Conservation (phyloP, 2,888 invertebrate species). For the Drosophila setosimentum region DNA sequence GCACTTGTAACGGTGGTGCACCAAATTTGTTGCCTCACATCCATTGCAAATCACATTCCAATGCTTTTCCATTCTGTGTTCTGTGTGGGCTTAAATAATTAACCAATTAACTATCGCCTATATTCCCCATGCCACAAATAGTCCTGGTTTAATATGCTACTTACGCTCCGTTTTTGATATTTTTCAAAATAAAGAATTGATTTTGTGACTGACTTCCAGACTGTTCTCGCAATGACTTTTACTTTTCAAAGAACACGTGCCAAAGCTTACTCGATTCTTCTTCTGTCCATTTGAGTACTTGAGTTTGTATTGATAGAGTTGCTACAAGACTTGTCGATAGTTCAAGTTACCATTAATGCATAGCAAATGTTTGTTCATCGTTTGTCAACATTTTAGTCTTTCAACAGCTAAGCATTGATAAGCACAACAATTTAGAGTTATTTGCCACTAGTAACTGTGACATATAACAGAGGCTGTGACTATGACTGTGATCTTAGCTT, state of each 20-base stretch:
- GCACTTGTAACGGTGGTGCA: slow-evolving; percentile 55
- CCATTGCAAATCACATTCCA: slow-evolving; percentile 46
- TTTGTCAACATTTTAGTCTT: no score
- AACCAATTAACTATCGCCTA: background rate
- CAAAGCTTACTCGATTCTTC: background rate
- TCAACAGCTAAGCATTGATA: no score
- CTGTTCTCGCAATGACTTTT: background rate
- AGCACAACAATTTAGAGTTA: no score
- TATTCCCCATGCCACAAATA: background rate
- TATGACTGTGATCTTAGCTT: background rate
- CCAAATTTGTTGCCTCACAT: slow-evolving; percentile 31
- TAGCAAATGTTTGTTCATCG: background rate
- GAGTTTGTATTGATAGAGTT: background rate
- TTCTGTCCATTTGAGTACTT: background rate
- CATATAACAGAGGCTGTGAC: background rate
- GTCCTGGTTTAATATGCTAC: background rate
- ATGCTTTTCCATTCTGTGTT: slow-evolving; percentile 31
- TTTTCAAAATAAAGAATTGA: background rate
- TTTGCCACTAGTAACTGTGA: background rate
- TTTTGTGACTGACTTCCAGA: background rate
- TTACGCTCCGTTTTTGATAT: background rate
- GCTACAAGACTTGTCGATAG: background rate
- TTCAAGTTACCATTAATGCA: background rate
- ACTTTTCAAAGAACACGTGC: accelerated
- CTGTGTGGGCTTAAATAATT: background rate